Evolutionary conservation across 2,113 vertebrate species (phyloP).

Genomic region (Vimba vimba): DNA sequence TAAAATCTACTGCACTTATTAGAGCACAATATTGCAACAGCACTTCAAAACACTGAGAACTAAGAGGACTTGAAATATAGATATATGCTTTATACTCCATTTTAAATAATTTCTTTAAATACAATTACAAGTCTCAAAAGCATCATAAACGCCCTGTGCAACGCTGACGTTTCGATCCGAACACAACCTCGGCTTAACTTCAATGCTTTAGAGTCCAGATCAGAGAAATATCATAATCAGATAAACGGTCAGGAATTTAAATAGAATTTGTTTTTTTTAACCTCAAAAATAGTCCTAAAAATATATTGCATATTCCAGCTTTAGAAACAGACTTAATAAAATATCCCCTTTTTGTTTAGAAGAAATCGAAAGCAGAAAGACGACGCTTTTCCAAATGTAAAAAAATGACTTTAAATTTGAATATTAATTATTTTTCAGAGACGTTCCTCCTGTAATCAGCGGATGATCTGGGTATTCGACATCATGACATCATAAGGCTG

Average conservation of each 20-base stretch:
- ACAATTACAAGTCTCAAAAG: slow-evolving; percentile 74
- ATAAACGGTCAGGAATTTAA: slow-evolving; percentile 38
- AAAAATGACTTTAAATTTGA: not conserved
- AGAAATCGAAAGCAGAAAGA: slow-evolving; percentile 62
- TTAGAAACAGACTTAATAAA: slow-evolving; percentile 77
- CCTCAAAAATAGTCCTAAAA: slow-evolving; percentile 75
- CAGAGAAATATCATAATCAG: not conserved
- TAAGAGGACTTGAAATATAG: slow-evolving; percentile 48
- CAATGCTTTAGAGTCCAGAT: not conserved
- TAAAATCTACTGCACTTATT: slow-evolving; percentile 12
- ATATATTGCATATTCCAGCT: slow-evolving; percentile 78
- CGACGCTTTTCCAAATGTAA: not conserved
- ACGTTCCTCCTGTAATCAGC: not conserved
- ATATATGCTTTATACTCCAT: slow-evolving; percentile 35
- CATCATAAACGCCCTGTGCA: slow-evolving; percentile 64
- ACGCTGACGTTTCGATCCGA: too few relatives aligned
- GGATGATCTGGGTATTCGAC: not conserved
- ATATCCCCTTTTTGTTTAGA: slow-evolving; percentile 68
- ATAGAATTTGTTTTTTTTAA: slow-evolving; percentile 52
- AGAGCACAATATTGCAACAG: slow-evolving; percentile 52
- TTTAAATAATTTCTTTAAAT: slow-evolving; percentile 70
- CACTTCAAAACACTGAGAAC: slow-evolving; percentile 51
- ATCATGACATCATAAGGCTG: not conserved
- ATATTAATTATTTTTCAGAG: not conserved
- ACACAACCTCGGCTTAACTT: not conserved